A percentile compares a stretch with the other conserved stretches of the same genome.
phyloP scores from a whole-genome alignment of 2,797 vertebrate species.

The Caiman crocodilus region DNA sequence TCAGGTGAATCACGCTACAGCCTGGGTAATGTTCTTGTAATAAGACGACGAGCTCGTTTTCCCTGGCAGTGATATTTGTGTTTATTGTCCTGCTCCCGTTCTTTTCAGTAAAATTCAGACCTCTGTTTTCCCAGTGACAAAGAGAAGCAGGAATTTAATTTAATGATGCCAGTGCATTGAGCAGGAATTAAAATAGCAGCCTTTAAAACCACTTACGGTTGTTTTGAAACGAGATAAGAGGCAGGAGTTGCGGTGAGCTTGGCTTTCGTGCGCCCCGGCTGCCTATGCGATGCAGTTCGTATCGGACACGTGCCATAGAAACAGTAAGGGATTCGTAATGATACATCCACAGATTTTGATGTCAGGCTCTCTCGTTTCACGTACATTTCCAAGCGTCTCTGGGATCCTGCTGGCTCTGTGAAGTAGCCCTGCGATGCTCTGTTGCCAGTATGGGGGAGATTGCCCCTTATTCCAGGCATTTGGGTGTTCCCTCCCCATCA shows the following conservation, averaged over 20 bases:
- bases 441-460: neutral
- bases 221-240: conserved; percentile 47
- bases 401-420: neutral
- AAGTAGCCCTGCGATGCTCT: neutral
- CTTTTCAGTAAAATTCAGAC: conserved; percentile 19
- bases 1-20: neutral
- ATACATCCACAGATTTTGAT: neutral
- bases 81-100: neutral
- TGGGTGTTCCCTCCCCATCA: neutral
- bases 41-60: neutral
- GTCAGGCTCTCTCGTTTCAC: neutral
- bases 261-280: neutral
- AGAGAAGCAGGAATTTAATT: conserved; percentile 32
- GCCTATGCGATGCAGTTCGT: too few relatives aligned
- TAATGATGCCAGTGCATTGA: conserved; percentile 24
- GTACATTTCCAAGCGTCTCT: neutral
- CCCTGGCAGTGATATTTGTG: neutral
- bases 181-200: conserved; percentile 52
- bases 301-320: too few relatives aligned
- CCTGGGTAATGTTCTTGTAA: rapidly evolving
- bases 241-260: neutral
- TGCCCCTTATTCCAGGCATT: neutral
- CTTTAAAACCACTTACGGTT: conserved; percentile 44
- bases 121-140: neutral
- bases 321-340: neutral